Conservation (phyloP, 2,888 invertebrate genomes). For the Andrena fulva region DNA sequence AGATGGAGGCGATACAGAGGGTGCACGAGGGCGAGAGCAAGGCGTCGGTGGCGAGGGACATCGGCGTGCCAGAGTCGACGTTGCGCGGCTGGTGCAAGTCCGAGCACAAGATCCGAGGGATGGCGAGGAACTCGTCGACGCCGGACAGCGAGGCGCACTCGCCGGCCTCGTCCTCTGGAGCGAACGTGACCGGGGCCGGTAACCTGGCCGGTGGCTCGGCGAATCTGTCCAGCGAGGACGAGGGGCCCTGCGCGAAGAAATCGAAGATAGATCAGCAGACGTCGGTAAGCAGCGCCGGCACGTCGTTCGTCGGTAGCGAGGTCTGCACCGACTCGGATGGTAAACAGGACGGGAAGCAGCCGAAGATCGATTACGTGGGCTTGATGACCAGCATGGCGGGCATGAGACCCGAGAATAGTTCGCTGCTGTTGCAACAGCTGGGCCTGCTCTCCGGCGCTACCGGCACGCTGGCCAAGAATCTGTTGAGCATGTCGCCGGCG, state of each 20-base stretch:
- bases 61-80: slow-evolving; percentile 94
- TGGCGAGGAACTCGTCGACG: slow-evolving; percentile 86
- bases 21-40: slow-evolving; percentile 95
- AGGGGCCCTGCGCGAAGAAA: slow-evolving; percentile 75
- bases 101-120: slow-evolving; percentile 91
- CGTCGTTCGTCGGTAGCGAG: slow-evolving; percentile 58
- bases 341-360: slow-evolving; percentile 52
- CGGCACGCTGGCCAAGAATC: slow-evolving; percentile 72
- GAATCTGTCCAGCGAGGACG: slow-evolving; percentile 75
- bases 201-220: slow-evolving; percentile 50
- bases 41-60: slow-evolving; percentile 93
- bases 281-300: slow-evolving; percentile 49
- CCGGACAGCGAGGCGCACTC: slow-evolving; percentile 87
- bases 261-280: slow-evolving; percentile 71
- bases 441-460: slow-evolving; percentile 71
- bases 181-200: slow-evolving; percentile 61
- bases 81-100: slow-evolving; percentile 95
- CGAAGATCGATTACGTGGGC: slow-evolving; percentile 76
- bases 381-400: slow-evolving; percentile 74
- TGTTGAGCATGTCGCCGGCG: slow-evolving; percentile 65
- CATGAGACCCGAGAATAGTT: slow-evolving; percentile 75
- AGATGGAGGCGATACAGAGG: slow-evolving; percentile 92
- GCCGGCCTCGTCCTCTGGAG: slow-evolving; percentile 77
- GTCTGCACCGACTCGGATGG: slow-evolving; percentile 42
- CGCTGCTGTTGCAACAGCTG: slow-evolving; percentile 72